These are phyloP conservation scores for Perognathus longimembris DNA, from an alignment of 2,113 vertebrate species.

Conservation along the genomic window DNA sequence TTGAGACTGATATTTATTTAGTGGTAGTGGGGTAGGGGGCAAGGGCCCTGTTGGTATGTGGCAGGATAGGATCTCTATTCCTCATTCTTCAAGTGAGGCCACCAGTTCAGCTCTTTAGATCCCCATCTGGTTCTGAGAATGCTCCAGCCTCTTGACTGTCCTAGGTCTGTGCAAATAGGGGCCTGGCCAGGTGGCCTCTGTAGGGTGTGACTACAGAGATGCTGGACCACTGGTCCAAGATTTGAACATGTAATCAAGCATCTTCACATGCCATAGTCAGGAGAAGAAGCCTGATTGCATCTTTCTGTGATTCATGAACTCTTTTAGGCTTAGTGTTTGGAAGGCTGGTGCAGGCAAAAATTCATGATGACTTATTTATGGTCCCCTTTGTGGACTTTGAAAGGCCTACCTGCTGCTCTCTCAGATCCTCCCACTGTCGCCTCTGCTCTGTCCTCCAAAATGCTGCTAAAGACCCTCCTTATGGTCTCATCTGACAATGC, in stretches of 20 bases:
- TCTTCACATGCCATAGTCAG: background rate
- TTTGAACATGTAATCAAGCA: background rate
- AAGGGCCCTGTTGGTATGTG: background rate
- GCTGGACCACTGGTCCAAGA: background rate
- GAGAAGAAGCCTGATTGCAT: background rate
- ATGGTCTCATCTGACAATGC: background rate
- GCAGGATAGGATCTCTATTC: background rate
- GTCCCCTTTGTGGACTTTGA: background rate
- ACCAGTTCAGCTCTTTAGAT: background rate
- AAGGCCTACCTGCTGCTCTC: background rate
- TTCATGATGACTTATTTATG: background rate
- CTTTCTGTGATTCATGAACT: background rate
- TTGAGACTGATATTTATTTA: background rate
- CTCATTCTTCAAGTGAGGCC: background rate
- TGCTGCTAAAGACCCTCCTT: background rate
- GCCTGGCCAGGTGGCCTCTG: background rate
- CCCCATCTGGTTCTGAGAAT: background rate
- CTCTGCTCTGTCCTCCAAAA: background rate
- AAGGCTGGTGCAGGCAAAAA: background rate
- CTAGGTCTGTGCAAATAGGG: background rate
- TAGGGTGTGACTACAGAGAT: background rate
- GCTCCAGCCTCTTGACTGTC: background rate
- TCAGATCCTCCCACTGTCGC: background rate
- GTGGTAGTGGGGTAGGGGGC: background rate
- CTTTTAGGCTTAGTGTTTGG: background rate